Conservation (phyloP, 2,888 invertebrate genomes). For the Digitonthophagus gazella region DNA sequence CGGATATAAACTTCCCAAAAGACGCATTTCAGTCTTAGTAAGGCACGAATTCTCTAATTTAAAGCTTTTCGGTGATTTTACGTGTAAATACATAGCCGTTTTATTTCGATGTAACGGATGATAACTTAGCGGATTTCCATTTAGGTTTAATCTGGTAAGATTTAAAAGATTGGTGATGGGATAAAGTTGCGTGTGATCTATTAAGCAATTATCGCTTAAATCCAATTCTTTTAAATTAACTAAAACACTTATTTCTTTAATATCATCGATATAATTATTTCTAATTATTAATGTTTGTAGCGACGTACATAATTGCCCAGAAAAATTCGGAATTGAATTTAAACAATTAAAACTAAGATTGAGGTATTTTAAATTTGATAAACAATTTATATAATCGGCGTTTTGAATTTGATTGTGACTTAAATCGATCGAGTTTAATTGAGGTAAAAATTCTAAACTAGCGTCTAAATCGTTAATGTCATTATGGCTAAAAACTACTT, state of each 20-base stretch:
- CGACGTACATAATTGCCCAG: constrained; percentile 55
- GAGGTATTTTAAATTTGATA: constrained; percentile 61
- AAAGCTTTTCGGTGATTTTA: constrained; percentile 55
- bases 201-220: constrained; percentile 62
- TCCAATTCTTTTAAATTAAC: constrained; percentile 60
- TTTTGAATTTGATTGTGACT: constrained; percentile 62
- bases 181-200: constrained; percentile 59
- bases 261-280: constrained; percentile 64
- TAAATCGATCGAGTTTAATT: constrained; percentile 61
- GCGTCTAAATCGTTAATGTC: constrained; percentile 54
- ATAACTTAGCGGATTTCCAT: constrained; percentile 63
- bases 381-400: constrained; percentile 57
- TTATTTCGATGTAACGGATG: constrained; percentile 59
- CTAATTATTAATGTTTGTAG: constrained; percentile 55
- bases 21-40: constrained; percentile 54
- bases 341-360: constrained; percentile 65
- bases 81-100: constrained; percentile 57
- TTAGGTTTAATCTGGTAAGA: constrained; percentile 57
- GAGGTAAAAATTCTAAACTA: constrained; percentile 61
- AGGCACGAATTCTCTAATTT: constrained; percentile 56
- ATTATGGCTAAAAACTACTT: constrained; percentile 60
- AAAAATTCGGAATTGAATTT: constrained; percentile 56
- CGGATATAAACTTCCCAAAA: constrained; percentile 51
- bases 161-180: constrained; percentile 57
- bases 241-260: constrained; percentile 56